Evolutionary conservation across 2,113 vertebrate species (phyloP).

Genomic region (Albula glossodonta): DNA sequence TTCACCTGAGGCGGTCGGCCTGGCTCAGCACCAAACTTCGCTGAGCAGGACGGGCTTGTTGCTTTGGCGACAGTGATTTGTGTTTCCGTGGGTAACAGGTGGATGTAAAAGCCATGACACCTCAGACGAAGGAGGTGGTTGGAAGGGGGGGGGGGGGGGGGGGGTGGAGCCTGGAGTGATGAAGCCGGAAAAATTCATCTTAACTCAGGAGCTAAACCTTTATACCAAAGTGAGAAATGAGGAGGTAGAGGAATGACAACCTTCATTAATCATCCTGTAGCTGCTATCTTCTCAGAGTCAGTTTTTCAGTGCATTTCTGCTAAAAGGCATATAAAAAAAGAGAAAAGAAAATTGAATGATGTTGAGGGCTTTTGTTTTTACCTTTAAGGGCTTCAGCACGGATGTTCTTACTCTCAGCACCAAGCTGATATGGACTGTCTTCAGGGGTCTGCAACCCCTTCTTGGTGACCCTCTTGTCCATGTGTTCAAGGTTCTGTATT

Average conservation of each 20-base stretch:
- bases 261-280: slow-evolving; percentile 38
- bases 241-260: not conserved
- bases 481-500: not conserved
- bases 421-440: not conserved
- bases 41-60: not conserved
- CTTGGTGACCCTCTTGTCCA: not conserved
- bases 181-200: not conserved
- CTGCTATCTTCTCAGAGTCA: slow-evolving; percentile 13
- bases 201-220: not conserved
- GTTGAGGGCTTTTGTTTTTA: not conserved
- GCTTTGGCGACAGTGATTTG: not conserved
- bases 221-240: not conserved
- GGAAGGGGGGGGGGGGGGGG: no score
- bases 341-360: not conserved
- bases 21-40: slow-evolving; percentile 14
- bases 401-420: slow-evolving; percentile 18
- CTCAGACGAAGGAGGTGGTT: not conserved
- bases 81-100: not conserved
- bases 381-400: not conserved
- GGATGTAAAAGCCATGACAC: not conserved
- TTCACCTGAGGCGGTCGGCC: not conserved
- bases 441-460: not conserved
- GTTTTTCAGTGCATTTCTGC: slow-evolving; percentile 33
- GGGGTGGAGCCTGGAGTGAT: not conserved
- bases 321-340: slow-evolving; percentile 8